These are phyloP conservation scores for Limnephilus lunatus DNA, from an alignment of 2,888 invertebrate species.

Conservation along the genomic window DNA sequence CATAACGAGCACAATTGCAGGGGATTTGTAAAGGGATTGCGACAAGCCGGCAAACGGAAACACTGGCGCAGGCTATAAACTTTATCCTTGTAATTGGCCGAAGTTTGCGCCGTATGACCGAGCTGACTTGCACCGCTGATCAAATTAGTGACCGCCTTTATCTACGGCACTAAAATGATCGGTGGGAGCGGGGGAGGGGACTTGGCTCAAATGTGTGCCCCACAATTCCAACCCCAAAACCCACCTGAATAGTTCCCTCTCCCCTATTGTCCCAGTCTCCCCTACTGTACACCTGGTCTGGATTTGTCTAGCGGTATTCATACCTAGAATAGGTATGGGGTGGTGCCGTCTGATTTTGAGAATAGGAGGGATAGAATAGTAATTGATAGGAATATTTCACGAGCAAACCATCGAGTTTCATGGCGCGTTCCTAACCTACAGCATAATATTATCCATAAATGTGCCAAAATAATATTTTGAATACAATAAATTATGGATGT, in stretches of 20 bases:
- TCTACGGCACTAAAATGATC: slow-evolving; percentile 41
- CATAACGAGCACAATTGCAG: neutral
- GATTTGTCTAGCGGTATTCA: neutral
- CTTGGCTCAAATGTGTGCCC: slow-evolving; percentile 8
- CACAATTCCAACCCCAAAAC: slow-evolving; percentile 32
- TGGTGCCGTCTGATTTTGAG: neutral
- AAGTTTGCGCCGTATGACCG: slow-evolving; percentile 54
- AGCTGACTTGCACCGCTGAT: slow-evolving; percentile 53
- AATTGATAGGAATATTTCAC: slow-evolving; percentile 7
- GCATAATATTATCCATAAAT: neutral
- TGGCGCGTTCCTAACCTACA: neutral
- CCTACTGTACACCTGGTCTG: slow-evolving; percentile 23
- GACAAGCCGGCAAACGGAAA: slow-evolving; percentile 21
- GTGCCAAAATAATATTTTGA: neutral
- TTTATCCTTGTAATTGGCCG: slow-evolving; percentile 36
- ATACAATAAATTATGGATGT: neutral
- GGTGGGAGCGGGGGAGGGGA: neutral
- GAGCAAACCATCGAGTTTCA: neutral
- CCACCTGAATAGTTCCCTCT: neutral
- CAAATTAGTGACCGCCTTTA: slow-evolving; percentile 54
- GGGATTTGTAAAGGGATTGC: slow-evolving; percentile 23
- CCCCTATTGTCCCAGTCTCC: neutral
- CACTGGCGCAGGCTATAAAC: neutral
- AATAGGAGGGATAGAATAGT: neutral
- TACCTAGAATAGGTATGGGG: neutral